A percentile compares a stretch with the other conserved stretches of the same genome.
Evolutionary conservation across 2,797 vertebrate species (phyloP).

Genomic region (Xiphorhynchus erythropygius): DNA sequence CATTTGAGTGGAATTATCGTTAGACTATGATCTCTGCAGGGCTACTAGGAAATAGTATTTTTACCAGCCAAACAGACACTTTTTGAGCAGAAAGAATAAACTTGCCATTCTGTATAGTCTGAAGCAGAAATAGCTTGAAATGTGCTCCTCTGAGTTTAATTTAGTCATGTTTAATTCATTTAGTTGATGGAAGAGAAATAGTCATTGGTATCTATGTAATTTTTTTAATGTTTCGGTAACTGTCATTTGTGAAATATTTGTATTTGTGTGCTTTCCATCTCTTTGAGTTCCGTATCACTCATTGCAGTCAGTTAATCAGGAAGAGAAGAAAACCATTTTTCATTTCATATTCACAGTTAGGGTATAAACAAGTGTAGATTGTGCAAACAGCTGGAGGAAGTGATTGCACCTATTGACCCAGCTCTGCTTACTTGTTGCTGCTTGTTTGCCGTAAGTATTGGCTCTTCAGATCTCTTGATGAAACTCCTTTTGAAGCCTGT

Average conservation of each 20-base stretch:
- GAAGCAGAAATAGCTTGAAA: background rate
- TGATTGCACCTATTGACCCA: background rate
- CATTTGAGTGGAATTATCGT: background rate
- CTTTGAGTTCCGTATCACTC: background rate
- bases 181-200: background rate
- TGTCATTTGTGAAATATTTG: background rate
- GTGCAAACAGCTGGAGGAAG: background rate
- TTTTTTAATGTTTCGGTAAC: background rate
- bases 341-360: background rate
- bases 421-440: background rate
- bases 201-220: background rate
- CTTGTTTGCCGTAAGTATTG: background rate
- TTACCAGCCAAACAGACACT: background rate
- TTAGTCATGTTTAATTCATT: background rate
- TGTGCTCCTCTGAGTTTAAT: background rate
- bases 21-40: background rate
- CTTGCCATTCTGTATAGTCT: background rate
- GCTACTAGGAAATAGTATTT: background rate
- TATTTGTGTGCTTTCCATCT: background rate
- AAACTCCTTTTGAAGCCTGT: background rate
- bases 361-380: background rate
- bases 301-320: background rate
- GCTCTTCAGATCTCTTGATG: background rate
- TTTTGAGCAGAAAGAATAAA: background rate
- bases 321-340: background rate